Percentiles rank a stretch among this genome's conserved stretches.
phyloP scores from a whole-genome alignment of 1,140 invertebrate species.

The Diorhabda sublineata region DNA sequence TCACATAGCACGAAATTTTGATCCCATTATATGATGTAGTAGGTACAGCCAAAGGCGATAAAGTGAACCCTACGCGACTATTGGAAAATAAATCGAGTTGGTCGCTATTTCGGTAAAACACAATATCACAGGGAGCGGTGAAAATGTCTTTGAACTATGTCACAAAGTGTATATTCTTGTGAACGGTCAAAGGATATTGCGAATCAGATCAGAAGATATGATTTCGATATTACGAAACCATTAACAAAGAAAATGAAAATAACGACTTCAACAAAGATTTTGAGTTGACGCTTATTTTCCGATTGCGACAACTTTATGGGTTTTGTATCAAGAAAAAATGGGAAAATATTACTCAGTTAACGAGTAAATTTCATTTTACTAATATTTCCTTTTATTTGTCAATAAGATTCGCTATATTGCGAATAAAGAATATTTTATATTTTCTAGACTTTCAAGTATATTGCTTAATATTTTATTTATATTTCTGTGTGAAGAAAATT shows the following conservation, averaged over 20 bases:
- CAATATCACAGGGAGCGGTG: conserved; percentile 18
- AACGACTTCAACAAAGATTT: conserved; percentile 28
- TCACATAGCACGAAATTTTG: conserved; percentile 4
- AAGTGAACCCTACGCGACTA: conserved; percentile 10
- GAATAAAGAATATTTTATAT: too few species aligned
- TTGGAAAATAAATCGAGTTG: conserved; percentile 14
- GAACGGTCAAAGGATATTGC: conserved; percentile 36
- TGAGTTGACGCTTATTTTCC: conserved; percentile 16
- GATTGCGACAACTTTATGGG: conserved; percentile 17
- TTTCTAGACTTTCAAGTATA: too few species aligned
- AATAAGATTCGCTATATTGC: too few species aligned
- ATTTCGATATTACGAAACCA: conserved; percentile 40
- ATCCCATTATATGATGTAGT: conserved; percentile 9
- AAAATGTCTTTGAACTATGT: conserved; percentile 23
- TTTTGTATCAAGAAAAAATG: neutral
- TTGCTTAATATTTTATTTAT: too few species aligned
- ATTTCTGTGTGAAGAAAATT: too few species aligned
- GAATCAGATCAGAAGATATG: conserved; percentile 36
- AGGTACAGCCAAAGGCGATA: conserved; percentile 6
- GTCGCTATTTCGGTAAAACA: conserved; percentile 7
- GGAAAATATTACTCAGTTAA: too few species aligned
- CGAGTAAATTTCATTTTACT: too few species aligned
- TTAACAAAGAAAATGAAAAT: conserved; percentile 34
- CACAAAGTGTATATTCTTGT: conserved; percentile 9
- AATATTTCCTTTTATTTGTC: too few species aligned